These are phyloP conservation scores for Ammodytes dubius DNA, from an alignment of 2,113 vertebrate species.

Conservation along the genomic window DNA sequence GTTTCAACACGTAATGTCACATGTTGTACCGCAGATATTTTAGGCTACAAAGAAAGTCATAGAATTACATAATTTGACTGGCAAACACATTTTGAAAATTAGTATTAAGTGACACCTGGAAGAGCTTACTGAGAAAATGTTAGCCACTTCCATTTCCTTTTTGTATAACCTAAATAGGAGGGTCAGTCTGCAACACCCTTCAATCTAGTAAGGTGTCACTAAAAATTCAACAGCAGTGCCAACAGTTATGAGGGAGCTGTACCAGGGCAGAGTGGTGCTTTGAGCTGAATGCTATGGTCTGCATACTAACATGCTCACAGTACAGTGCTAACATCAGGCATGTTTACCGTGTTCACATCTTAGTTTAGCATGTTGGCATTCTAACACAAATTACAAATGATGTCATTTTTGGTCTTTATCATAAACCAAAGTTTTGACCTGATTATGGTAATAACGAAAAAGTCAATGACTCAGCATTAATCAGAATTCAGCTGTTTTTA, in stretches of 20 bases:
- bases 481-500: background rate
- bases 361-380: background rate
- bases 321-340: background rate
- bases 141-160: conserved; percentile 1
- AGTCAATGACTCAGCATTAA: background rate
- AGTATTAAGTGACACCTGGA: conserved; percentile 28
- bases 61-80: conserved; percentile 21
- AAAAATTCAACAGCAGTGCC: background rate
- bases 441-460: background rate
- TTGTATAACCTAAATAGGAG: conserved; percentile 1
- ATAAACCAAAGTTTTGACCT: background rate
- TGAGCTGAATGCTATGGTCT: no score
- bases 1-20: conserved; percentile 32
- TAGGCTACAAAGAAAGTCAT: conserved; percentile 33
- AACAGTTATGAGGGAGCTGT: background rate
- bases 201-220: conserved; percentile 1
- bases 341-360: background rate
- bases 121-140: conserved; percentile 19
- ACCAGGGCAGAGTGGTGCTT: background rate
- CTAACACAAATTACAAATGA: background rate
- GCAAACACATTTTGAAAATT: conserved; percentile 11
- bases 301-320: background rate
- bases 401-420: background rate
- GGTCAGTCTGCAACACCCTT: background rate
- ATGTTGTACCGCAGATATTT: conserved; percentile 42